Conservation (phyloP, 1,140 invertebrate species). For the Augochlora pura region DNA sequence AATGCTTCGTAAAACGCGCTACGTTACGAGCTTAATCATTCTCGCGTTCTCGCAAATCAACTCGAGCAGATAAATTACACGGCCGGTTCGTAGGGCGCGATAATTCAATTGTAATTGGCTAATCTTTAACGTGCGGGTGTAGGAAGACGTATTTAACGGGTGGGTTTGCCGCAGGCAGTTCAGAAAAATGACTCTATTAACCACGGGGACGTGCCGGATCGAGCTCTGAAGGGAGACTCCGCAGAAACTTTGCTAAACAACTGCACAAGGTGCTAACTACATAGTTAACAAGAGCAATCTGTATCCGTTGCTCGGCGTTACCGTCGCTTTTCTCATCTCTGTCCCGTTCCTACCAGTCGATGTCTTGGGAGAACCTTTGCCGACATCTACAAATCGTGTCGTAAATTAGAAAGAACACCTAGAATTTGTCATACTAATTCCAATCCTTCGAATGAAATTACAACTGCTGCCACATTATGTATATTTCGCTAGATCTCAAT, state of each 20-base stretch:
- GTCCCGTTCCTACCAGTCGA: background rate
- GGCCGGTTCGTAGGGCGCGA: slow-evolving; percentile 56
- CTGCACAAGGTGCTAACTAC: slow-evolving; percentile 75
- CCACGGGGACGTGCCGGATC: slow-evolving; percentile 63
- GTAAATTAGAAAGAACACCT: background rate
- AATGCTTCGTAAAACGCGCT: slow-evolving; percentile 10
- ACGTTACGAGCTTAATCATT: slow-evolving; percentile 54
- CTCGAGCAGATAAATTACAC: slow-evolving; percentile 72
- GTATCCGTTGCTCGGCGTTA: slow-evolving; percentile 64
- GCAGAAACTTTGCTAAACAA: slow-evolving; percentile 75
- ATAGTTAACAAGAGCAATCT: slow-evolving; percentile 76
- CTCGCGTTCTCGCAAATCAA: slow-evolving; percentile 21
- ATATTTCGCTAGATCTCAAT: too few relatives aligned
- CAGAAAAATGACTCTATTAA: slow-evolving; percentile 81
- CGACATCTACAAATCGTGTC: background rate
- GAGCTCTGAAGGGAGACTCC: slow-evolving; percentile 55
- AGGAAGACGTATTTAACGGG: slow-evolving; percentile 69
- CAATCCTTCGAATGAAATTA: background rate
- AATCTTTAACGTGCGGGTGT: slow-evolving; percentile 74
- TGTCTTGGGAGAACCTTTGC: background rate
- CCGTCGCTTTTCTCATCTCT: slow-evolving; percentile 37
- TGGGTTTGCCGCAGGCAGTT: slow-evolving; percentile 55
- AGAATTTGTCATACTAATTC: background rate
- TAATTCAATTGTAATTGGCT: slow-evolving; percentile 81
- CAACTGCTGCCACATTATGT: too few relatives aligned